Conservation (phyloP, 2,888 invertebrate genomes). For the Nephrotoma flavescens region DNA sequence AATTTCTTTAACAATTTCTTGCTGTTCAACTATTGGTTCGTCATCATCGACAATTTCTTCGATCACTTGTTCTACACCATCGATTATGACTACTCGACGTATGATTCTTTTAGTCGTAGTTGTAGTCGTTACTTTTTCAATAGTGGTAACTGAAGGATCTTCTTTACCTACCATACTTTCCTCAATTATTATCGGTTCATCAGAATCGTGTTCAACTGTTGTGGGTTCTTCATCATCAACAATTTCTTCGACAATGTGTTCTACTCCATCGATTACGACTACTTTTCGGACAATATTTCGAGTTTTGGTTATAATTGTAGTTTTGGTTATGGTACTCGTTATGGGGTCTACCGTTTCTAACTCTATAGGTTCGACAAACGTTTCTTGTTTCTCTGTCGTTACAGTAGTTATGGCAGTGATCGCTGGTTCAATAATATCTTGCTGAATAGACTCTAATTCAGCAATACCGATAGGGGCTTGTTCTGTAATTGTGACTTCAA, state of each 20-base stretch:
- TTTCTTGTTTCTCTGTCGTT: no score
- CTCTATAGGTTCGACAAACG: no score
- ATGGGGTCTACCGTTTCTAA: no score
- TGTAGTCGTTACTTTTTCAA: constrained; percentile 66
- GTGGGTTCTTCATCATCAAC: constrained; percentile 39
- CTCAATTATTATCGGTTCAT: constrained; percentile 6
- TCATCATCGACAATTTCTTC: constrained; percentile 79
- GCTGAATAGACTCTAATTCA: neutral
- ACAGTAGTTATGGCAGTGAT: neutral
- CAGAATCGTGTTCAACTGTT: constrained; percentile 17
- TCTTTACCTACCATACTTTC: constrained; percentile 23
- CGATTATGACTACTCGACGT: constrained; percentile 57
- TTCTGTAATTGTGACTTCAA: no score
- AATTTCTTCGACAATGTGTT: constrained; percentile 67
- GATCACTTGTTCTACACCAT: constrained; percentile 69
- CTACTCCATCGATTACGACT: constrained; percentile 68
- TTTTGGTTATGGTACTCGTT: neutral
- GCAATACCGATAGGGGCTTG: no score
- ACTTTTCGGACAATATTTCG: constrained; percentile 60
- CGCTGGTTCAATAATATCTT: neutral
- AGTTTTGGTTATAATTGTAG: constrained; percentile 46
- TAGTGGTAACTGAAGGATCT: constrained; percentile 56
- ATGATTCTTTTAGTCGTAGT: constrained; percentile 61
- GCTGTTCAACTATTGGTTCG: constrained; percentile 33
- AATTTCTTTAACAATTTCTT: neutral